phyloP scores from a whole-genome alignment of 2,113 vertebrate genomes.

The Potamarius usumacintae region DNA sequence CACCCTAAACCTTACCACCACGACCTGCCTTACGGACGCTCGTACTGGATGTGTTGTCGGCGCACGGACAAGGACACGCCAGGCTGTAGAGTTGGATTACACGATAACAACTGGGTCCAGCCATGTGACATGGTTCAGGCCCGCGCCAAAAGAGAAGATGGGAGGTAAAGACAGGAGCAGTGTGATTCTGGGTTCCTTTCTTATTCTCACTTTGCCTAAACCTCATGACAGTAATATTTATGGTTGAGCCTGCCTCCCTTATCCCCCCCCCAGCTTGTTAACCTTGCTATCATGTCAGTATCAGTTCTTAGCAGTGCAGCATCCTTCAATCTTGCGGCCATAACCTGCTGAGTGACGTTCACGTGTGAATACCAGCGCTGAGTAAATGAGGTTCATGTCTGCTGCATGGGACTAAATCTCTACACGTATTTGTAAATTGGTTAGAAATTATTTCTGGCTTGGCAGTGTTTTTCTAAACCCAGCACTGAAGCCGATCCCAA shows the following conservation, averaged over 20 bases:
- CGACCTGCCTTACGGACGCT: conserved; percentile 96
- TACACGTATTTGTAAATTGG: conserved; percentile 46
- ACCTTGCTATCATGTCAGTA: conserved; percentile 56
- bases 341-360: conserved; percentile 27
- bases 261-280: conserved; percentile 41
- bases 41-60: conserved; percentile 98
- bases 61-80: conserved; percentile 85
- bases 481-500: conserved; percentile 65
- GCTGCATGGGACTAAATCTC: conserved; percentile 54
- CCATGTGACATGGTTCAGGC: conserved; percentile 74
- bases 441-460: conserved; percentile 46
- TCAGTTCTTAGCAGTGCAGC: conserved; percentile 53
- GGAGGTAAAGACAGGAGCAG: conserved; percentile 75
- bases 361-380: conserved; percentile 38
- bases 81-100: conserved; percentile 88
- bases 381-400: conserved; percentile 51
- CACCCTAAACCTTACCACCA: conserved; percentile 99
- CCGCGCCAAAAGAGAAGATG: conserved; percentile 79
- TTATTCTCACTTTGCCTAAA: conserved; percentile 46
- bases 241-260: conserved; percentile 42
- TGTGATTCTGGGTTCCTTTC: conserved; percentile 36
- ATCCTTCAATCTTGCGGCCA: conserved; percentile 30
- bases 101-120: conserved; percentile 96
- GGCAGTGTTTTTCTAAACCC: conserved; percentile 44
- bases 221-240: conserved; percentile 52